Evolutionary conservation across 2,113 vertebrate species (phyloP), one percentile per base, ranked within the genome.

Genomic region (Grantiella picta): DNA sequence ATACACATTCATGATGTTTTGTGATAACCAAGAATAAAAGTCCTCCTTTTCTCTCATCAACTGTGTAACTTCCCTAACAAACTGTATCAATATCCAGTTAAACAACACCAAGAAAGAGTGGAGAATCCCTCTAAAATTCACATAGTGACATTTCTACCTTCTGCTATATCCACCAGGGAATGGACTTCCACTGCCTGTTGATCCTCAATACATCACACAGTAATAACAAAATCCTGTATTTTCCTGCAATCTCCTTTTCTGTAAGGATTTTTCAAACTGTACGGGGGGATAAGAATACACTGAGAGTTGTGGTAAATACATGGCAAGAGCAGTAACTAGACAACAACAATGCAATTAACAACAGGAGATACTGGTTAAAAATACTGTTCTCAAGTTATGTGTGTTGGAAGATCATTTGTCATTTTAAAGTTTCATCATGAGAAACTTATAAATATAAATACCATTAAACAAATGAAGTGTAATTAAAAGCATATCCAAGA

Each of bases 131-230:
- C 25, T 25, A 2, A 10, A 44, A 61, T 38, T 44, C 49, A 36
- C 35, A 22, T 38, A 7, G 20, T 3, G 47, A 29, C 75, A 57
- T 49, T 81, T 61, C 2, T 82, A 33, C 44, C 64, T n/a, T 78
- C 31, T 76, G 53, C 56, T 38, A 49, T 5, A 50, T 9, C 40
- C 23, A 49, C 27, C 10, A 2, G 21, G 24, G 21, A 85, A 75
- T 0, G 0, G 33, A 66, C 10, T 20, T 42, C 5, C 13, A 35
- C 11, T 21, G 31, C 35, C 44, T 3, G 28, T 2, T 78, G 47
- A 59, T 71, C 22, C 40, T 70, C 57, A 45, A 16, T 9, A 19
- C 3, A 21, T 82, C 44, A 35, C 5, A n/a, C 18, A 60, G 65
- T 14, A 57, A 49, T 5, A 78, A 24, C 4, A 66, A 64, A 92